phyloP scores from a whole-genome alignment of 1,140 invertebrate genomes.

The Anthonomus grandis region DNA sequence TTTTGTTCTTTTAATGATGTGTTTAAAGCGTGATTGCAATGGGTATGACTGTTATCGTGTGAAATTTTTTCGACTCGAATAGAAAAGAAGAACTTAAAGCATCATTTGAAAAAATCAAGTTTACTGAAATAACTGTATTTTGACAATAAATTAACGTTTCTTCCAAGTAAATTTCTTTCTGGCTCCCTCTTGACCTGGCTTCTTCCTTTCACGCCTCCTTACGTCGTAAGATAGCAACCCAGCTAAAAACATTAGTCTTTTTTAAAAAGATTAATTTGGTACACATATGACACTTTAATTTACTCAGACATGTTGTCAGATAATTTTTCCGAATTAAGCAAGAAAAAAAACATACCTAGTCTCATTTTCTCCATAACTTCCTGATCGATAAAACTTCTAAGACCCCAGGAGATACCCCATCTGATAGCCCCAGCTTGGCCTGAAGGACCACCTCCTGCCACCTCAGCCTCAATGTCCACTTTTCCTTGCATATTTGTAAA shows the following conservation, averaged over 20 bases:
- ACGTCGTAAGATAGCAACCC: constrained; percentile 83
- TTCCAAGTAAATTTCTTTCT: constrained; percentile 93
- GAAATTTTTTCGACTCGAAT: too few species aligned
- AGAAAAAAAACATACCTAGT: constrained; percentile 59
- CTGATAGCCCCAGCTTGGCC: constrained; percentile 82
- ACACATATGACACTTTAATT: background rate
- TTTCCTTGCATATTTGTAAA: constrained; percentile 70
- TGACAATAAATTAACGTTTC: constrained; percentile 76
- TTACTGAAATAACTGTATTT: too few species aligned
- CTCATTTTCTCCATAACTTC: constrained; percentile 81
- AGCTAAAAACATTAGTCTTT: constrained; percentile 55
- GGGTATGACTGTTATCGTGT: too few species aligned
- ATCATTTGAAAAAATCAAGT: too few species aligned
- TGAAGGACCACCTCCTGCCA: constrained; percentile 65
- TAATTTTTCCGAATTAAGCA: constrained; percentile 2
- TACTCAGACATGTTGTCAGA: too few species aligned
- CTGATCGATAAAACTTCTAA: constrained; percentile 77
- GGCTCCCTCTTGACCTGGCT: constrained; percentile 87
- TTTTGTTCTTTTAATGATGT: too few species aligned
- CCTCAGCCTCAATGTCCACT: constrained; percentile 81
- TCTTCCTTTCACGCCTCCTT: constrained; percentile 84
- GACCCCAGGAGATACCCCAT: constrained; percentile 74
- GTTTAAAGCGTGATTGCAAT: too few species aligned
- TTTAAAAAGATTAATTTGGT: background rate
- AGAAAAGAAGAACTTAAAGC: too few species aligned